phyloP scores from a whole-genome alignment of 2,888 invertebrate genomes.

The Cheilosia scutellata region DNA sequence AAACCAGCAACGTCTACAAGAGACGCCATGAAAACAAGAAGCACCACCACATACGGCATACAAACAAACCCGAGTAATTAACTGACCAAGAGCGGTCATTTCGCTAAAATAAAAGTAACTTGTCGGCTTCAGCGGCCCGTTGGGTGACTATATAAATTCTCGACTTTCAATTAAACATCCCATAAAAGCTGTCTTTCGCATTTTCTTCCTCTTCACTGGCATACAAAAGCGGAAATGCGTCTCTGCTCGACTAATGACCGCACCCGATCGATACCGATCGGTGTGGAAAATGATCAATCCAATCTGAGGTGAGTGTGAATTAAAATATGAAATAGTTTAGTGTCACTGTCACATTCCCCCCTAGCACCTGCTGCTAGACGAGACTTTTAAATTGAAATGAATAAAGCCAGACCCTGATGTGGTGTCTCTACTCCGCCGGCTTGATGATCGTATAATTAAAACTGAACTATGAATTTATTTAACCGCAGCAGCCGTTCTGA shows the following conservation, averaged over 20 bases:
- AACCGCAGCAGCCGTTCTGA: constrained; percentile 7
- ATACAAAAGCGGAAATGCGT: constrained; percentile 38
- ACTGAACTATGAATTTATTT: constrained; percentile 66
- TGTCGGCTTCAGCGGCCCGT: too few species aligned
- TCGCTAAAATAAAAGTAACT: too few species aligned
- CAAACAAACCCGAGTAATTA: constrained; percentile 18
- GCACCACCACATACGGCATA: constrained; percentile 5
- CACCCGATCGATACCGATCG: constrained; percentile 60
- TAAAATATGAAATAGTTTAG: constrained; percentile 60
- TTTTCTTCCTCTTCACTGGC: neutral
- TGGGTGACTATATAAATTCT: too few species aligned
- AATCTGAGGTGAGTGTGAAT: constrained; percentile 42
- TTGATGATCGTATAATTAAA: constrained; percentile 64
- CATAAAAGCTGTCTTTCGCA: neutral
- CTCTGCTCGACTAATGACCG: constrained; percentile 32
- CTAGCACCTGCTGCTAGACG: constrained; percentile 53
- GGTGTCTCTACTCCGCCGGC: neutral
- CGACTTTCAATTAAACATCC: too few species aligned
- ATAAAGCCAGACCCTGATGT: constrained; percentile 29
- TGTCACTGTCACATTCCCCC: constrained; percentile 25
- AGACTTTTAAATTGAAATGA: constrained; percentile 26
- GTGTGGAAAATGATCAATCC: constrained; percentile 49
- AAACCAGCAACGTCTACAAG: neutral
- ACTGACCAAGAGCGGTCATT: too few species aligned
- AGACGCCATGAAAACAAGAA: neutral